Percentiles rank a stretch among this genome's conserved stretches.
These are phyloP conservation scores for Gymnoscopelus microlampas DNA, from an alignment of 2,797 vertebrate species.

Conservation along the genomic window DNA sequence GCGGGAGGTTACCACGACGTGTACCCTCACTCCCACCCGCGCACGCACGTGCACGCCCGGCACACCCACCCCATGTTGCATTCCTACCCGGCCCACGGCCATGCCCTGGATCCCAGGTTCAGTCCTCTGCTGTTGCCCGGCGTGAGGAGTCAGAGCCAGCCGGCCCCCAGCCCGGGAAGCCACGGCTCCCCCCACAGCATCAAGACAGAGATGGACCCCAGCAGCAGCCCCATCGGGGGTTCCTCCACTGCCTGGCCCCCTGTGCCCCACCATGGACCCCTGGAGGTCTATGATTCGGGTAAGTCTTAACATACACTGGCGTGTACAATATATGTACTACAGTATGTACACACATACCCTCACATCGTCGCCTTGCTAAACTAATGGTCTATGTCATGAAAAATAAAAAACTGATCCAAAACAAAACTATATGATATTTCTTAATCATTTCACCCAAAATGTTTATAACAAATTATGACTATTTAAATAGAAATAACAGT, in stretches of 20 bases:
- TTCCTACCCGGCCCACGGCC: slow-evolving; percentile 69
- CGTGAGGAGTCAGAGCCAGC: slow-evolving; percentile 76
- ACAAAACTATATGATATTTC: no score
- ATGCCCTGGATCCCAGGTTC: slow-evolving; percentile 88
- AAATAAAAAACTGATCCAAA: no score
- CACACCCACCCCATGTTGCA: slow-evolving; percentile 74
- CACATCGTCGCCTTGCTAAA: no score
- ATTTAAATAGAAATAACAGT: no score
- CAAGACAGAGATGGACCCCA: slow-evolving; percentile 87
- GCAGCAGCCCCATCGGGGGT: slow-evolving; percentile 74
- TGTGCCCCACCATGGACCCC: slow-evolving; percentile 87
- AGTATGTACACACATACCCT: no score
- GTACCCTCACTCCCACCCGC: slow-evolving; percentile 83
- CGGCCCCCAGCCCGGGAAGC: slow-evolving; percentile 83
- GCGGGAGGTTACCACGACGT: slow-evolving; percentile 90
- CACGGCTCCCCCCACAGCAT: slow-evolving; percentile 82
- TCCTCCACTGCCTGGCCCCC: slow-evolving; percentile 88
- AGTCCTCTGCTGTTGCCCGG: slow-evolving; percentile 90
- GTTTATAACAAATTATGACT: no score
- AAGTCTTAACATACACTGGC: slow-evolving; percentile 42
- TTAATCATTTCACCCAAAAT: no score
- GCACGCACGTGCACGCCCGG: slow-evolving; percentile 82
- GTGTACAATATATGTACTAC: no score
- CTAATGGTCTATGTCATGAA: no score
- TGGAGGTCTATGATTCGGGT: slow-evolving; percentile 96